These are phyloP conservation scores for Idaea dimidiata DNA, from an alignment of 2,888 invertebrate species.

Conservation along the genomic window DNA sequence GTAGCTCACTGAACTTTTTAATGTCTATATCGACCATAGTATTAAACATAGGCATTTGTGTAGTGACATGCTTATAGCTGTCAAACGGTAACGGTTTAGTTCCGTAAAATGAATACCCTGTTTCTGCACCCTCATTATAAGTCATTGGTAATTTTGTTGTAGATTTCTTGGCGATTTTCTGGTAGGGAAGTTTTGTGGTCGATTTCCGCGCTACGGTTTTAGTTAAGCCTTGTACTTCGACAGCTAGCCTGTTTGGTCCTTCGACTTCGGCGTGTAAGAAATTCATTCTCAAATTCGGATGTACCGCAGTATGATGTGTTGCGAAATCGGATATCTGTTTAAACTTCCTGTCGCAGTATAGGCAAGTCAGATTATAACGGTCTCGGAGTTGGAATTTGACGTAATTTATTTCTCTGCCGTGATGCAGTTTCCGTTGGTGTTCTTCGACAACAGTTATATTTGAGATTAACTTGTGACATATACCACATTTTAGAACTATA, in stretches of 20 bases:
- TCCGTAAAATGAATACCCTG: conserved; percentile 75
- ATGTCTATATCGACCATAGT: conserved; percentile 66
- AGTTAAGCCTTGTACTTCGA: neutral
- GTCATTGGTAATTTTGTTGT: conserved; percentile 64
- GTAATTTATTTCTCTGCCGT: conserved; percentile 42
- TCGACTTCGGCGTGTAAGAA: conserved; percentile 18
- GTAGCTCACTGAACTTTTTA: conserved; percentile 70
- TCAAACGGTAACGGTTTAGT: conserved; percentile 54
- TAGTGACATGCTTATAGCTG: conserved; percentile 64
- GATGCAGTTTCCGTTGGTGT: conserved; percentile 57
- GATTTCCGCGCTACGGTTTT: conserved; percentile 56
- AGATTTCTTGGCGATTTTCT: conserved; percentile 68
- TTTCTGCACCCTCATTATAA: conserved; percentile 21
- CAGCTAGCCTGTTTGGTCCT: conserved; percentile 22
- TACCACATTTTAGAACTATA: conserved; percentile 67
- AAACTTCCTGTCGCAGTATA: conserved; percentile 44
- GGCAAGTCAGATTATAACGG: conserved; percentile 39
- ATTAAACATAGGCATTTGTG: conserved; percentile 78
- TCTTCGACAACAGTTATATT: conserved; percentile 45
- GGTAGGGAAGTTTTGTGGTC: conserved; percentile 53
- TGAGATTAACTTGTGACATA: conserved; percentile 56
- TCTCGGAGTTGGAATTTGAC: conserved; percentile 43
- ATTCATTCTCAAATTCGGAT: conserved; percentile 34
- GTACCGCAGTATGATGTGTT: conserved; percentile 43
- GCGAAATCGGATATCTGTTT: conserved; percentile 44